Conservation (phyloP, 2,113 vertebrate genomes). For the Cynopterus brachyotis region DNA sequence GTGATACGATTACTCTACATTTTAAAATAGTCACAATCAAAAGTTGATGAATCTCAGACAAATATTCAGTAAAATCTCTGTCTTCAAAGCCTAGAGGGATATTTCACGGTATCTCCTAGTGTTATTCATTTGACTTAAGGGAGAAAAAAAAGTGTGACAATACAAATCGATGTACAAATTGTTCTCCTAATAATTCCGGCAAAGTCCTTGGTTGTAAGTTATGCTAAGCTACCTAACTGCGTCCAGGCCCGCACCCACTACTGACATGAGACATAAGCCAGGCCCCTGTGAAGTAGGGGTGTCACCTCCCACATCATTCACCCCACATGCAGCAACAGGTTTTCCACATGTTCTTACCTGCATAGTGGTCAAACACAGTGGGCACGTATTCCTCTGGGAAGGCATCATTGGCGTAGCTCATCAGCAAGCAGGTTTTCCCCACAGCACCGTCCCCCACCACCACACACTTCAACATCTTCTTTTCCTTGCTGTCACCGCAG, state of each 20-base stretch:
- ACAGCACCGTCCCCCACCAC: slow-evolving; percentile 90
- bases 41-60: neutral
- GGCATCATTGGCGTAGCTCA: slow-evolving; percentile 90
- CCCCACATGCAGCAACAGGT: fast-evolving
- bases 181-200: neutral
- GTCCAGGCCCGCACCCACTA: neutral
- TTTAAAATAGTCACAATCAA: slow-evolving; percentile 6
- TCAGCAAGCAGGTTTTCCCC: slow-evolving; percentile 89
- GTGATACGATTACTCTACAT: neutral
- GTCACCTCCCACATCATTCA: neutral
- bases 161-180: neutral
- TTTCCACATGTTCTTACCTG: slow-evolving; percentile 81
- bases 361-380: slow-evolving; percentile 90
- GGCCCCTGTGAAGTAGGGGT: neutral
- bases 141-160: fast-evolving
- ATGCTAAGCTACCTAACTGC: neutral
- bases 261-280: neutral
- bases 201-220: neutral
- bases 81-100: neutral
- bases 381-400: slow-evolving; percentile 90
- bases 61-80: neutral
- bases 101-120: neutral
- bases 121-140: neutral
- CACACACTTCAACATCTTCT: slow-evolving; percentile 89
- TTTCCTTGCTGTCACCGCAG: slow-evolving; percentile 70